Evolutionary conservation across 2,113 vertebrate genomes (phyloP).

Genomic region (Phaethornis superciliosus): DNA sequence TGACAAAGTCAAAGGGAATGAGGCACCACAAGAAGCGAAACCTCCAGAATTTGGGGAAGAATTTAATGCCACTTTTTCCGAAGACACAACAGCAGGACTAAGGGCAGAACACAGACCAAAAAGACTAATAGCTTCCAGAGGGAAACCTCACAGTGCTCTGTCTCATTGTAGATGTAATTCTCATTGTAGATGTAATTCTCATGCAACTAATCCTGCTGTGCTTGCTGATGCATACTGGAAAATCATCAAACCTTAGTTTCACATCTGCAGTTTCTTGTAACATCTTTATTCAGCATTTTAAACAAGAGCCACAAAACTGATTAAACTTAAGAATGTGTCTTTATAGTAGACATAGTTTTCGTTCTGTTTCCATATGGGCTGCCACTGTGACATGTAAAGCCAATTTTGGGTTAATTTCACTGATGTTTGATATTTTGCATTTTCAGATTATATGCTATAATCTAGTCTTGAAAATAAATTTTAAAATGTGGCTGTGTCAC

Average conservation of each 20-base stretch:
- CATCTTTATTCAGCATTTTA: background rate
- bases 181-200: background rate
- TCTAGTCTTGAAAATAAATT: background rate
- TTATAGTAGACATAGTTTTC: background rate
- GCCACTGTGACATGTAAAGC: background rate
- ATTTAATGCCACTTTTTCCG: background rate
- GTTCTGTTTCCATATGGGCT: background rate
- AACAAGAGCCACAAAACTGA: background rate
- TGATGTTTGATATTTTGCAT: background rate
- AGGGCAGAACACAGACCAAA: background rate
- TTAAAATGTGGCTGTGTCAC: background rate
- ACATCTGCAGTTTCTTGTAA: background rate
- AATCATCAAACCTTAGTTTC: background rate
- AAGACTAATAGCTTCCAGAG: background rate
- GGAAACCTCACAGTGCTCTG: rapidly evolving
- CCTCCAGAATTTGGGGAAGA: background rate
- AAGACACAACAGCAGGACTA: background rate
- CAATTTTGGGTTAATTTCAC: background rate
- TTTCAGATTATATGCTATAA: background rate
- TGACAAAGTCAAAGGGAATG: background rate
- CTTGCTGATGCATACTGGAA: background rate
- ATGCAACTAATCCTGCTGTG: background rate
- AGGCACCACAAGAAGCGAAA: background rate
- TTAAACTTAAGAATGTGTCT: background rate
- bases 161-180: background rate